Evolutionary conservation across 2,113 vertebrate genomes (phyloP).

Genomic region (Sylvietta virens): DNA sequence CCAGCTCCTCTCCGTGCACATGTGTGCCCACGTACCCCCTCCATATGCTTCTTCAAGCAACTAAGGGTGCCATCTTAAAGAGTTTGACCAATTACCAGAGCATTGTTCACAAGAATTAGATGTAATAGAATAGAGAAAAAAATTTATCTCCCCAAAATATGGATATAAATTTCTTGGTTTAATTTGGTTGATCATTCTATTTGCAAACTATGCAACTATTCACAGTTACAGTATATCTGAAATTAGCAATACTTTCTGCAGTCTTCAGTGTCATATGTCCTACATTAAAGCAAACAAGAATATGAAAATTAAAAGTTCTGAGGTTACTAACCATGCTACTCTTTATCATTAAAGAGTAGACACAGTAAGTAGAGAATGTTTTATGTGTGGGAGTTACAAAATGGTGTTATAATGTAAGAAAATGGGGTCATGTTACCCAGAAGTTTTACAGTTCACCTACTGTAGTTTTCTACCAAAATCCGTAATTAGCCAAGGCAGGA

Average conservation of each 20-base stretch:
- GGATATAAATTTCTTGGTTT: not conserved
- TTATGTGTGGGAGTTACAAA: not conserved
- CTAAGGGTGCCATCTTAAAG: not conserved
- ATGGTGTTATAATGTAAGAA: not conserved
- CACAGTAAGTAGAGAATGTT: not conserved
- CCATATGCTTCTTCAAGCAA: not conserved
- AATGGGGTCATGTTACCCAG: not conserved
- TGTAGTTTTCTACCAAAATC: not conserved
- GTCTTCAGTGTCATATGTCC: not conserved
- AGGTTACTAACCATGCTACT: not conserved
- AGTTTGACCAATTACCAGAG: not conserved
- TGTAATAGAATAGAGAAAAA: not conserved
- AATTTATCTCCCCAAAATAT: not conserved
- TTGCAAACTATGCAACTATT: not conserved
- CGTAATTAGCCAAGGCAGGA: not conserved
- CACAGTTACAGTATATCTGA: not conserved
- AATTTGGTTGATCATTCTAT: not conserved
- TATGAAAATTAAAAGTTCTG: not conserved
- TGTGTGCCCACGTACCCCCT: rapidly evolving
- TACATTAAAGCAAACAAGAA: not conserved
- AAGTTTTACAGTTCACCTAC: not conserved
- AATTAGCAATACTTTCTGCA: not conserved
- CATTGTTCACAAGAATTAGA: not conserved
- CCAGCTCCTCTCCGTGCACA: not conserved
- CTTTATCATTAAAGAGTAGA: not conserved